Base-by-base conservation (phyloP, 37 sponge, comb jelly and placozoan species). In the Axinella damicornis region DNA sequence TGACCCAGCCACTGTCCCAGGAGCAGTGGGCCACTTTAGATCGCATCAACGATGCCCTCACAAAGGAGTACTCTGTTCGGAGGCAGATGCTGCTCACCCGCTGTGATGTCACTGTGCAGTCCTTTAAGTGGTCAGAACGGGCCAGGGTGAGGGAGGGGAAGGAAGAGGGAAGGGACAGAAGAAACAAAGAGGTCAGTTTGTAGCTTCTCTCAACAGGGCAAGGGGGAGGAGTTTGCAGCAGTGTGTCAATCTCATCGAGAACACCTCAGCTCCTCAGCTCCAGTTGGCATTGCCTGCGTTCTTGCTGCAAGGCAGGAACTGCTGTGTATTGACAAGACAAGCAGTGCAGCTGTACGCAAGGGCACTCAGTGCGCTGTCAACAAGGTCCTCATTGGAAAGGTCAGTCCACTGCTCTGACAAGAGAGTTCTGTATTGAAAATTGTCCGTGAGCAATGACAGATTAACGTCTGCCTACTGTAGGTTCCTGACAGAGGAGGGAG, bases 401-500 rank as follows among this genome's bases (percentile, higher is more conserved):
- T 90, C 39, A 40, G 56, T 17, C 46, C 9, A 46, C 46, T 46
- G 46, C 46, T 46, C 4, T 9, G 6, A 46, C 46, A 12, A 46
- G 46, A 46, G 25, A 14, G 25, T 25, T 11, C 13, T 4, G 12
- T 61, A 5, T 11, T 25, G 2, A 5, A 61, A 22, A 61, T 14
- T 27, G 25, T 27, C 63, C n/a, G n/a, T n/a, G n/a, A n/a, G n/a
- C n/a, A n/a, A n/a, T n/a, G n/a, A n/a, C n/a, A n/a, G n/a, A n/a
- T n/a, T n/a, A n/a, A n/a, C n/a, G n/a, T n/a, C n/a, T n/a, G n/a
- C n/a, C 12, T 5, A 38, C 37, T 21, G 15, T 53, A 85, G 85
- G 95, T 96, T 5, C 97, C 95, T 35, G 97, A 94, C 41, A 64
- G 97, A 82, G 97, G 97, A 5, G 97, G 97, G 27, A 57, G 97